Conservation (phyloP, 2,113 vertebrate genomes). For the Ciconia boyciana region DNA sequence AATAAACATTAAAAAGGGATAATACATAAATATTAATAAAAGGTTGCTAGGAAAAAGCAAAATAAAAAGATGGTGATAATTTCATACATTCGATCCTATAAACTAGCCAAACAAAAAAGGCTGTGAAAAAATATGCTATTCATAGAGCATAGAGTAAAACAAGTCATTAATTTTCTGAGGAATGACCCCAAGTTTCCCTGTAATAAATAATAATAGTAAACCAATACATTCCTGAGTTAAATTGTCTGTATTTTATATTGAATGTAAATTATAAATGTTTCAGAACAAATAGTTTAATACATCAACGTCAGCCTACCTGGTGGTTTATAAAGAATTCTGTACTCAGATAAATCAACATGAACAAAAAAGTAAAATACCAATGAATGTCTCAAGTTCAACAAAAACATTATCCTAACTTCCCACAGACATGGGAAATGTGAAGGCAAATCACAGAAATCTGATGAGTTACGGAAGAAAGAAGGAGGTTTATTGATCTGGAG, state of each 20-base stretch:
- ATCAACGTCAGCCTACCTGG: neutral
- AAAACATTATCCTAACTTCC: neutral
- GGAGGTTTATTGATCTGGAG: neutral
- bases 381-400: neutral
- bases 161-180: neutral
- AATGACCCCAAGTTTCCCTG: neutral
- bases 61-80: neutral
- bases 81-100: neutral
- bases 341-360: neutral
- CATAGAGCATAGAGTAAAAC: neutral
- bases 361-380: neutral
- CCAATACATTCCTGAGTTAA: neutral
- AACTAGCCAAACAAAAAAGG: neutral
- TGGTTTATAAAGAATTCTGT: neutral
- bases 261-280: neutral
- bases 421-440: neutral
- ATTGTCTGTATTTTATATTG: neutral
- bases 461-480: neutral
- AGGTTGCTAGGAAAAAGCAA: neutral
- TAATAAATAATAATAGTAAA: neutral
- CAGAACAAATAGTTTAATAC: neutral
- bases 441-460: neutral
- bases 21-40: neutral
- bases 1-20: conserved; percentile 38
- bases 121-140: neutral